Evolutionary conservation across 2,113 vertebrate species (phyloP).

Genomic region (Hippocampus abdominalis): DNA sequence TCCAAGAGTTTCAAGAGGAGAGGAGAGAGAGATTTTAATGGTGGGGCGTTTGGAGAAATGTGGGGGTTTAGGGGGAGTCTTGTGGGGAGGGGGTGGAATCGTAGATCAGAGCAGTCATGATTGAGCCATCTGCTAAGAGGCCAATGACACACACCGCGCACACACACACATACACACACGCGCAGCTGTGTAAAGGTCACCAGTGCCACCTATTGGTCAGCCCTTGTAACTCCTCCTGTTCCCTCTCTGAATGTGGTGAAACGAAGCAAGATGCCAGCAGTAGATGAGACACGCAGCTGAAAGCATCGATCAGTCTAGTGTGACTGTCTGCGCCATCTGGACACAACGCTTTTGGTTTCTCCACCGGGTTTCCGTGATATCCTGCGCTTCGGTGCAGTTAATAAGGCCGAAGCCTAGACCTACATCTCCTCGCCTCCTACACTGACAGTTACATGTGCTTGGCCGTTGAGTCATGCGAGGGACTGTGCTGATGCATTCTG

Average conservation of each 20-base stretch:
- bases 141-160: slow-evolving; percentile 45
- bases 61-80: slow-evolving; percentile 38
- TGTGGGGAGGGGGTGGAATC: slow-evolving; percentile 51
- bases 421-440: slow-evolving; percentile 38
- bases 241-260: slow-evolving; percentile 20
- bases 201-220: slow-evolving; percentile 65
- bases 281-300: slow-evolving; percentile 49
- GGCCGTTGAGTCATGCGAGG: slow-evolving; percentile 41
- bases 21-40: slow-evolving; percentile 31
- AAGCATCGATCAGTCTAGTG: slow-evolving; percentile 59
- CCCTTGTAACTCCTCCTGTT: slow-evolving; percentile 26
- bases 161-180: slow-evolving; percentile 25
- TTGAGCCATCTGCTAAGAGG: slow-evolving; percentile 74
- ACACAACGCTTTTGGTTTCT: slow-evolving; percentile 44
- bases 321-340: slow-evolving; percentile 44
- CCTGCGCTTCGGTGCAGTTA: slow-evolving; percentile 39
- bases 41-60: slow-evolving; percentile 44
- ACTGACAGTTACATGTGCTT: slow-evolving; percentile 23
- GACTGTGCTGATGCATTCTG: slow-evolving; percentile 21
- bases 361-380: slow-evolving; percentile 36
- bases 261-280: neutral
- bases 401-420: slow-evolving; percentile 35
- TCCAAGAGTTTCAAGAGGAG: slow-evolving; percentile 33
- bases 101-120: slow-evolving; percentile 74
- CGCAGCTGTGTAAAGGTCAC: slow-evolving; percentile 44